phyloP scores from a whole-genome alignment of 1,140 invertebrate genomes.

The Drosophila orosa region DNA sequence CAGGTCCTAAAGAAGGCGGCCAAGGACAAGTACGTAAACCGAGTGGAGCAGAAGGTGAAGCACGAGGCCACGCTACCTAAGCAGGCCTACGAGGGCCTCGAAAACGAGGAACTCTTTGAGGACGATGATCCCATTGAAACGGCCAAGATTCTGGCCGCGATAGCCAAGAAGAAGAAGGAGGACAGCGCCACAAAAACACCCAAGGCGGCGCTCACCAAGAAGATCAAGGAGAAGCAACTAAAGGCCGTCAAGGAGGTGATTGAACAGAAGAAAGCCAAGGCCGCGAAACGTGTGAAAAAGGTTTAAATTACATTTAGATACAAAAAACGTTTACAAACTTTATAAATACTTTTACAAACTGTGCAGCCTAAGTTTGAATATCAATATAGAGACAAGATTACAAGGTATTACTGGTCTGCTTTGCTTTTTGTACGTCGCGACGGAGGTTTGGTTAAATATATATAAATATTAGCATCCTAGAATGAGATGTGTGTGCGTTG shows the following conservation, averaged over 20 bases:
- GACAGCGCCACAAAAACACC: conserved; percentile 51
- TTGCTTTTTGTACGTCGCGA: conserved; percentile 48
- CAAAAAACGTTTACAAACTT: conserved; percentile 64
- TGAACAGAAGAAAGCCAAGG: conserved; percentile 65
- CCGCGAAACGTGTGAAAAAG: conserved; percentile 59
- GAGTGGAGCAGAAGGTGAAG: conserved; percentile 91
- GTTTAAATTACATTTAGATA: conserved; percentile 65
- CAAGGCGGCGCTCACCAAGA: conserved; percentile 63
- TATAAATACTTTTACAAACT: conserved; percentile 46
- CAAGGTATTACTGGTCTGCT: conserved; percentile 24
- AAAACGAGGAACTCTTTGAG: conserved; percentile 84
- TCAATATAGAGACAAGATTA: conserved; percentile 42
- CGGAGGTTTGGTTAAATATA: conserved; percentile 37
- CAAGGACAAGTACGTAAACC: conserved; percentile 91
- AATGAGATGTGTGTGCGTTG: conserved; percentile 70
- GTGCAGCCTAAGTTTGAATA: conserved; percentile 57
- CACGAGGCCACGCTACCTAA: conserved; percentile 89
- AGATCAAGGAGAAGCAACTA: conserved; percentile 81
- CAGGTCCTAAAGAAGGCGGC: conserved; percentile 88
- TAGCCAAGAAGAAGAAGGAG: conserved; percentile 65
- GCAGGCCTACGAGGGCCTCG: conserved; percentile 87
- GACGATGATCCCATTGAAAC: conserved; percentile 85
- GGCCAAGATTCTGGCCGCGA: conserved; percentile 70
- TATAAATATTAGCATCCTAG: conserved; percentile 53
- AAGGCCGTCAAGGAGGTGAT: conserved; percentile 68